Base-by-base conservation (phyloP, 2,888 invertebrate species). In the Apamea sordens region DNA sequence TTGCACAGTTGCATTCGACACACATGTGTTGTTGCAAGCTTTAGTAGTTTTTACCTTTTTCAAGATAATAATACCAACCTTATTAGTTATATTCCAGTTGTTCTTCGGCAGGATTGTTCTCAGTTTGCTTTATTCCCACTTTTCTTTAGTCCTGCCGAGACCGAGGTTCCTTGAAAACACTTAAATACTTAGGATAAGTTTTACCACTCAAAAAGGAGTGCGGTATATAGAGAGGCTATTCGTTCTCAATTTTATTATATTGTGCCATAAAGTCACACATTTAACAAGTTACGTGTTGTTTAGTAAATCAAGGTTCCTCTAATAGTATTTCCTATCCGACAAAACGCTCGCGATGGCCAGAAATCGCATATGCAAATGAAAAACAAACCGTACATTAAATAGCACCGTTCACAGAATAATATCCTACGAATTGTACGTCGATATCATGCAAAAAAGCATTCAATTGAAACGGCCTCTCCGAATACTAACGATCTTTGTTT, bases 1-100 rank as follows among this genome's bases (percentile, higher is more conserved):
- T 89, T 87, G 89, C 84, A 87, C 80, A 88, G 89, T 89, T 89
- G 89, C 87, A 90, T 89, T 88, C 85, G 86, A 86, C 84, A 87
- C 86, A 87, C 85, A 82, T 87, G 81, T 87, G 81, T 68, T 82
- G 73, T 80, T 63, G 80, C 81, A 73, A 80, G 71, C 73, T 76
- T 80, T 70, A 68, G 32, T 69, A 50, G 72, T 76, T 76, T 85
- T 79, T 80, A 59, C 59, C 73, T 64, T 32, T 47, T 77, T 76
- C 47, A 50, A 70, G n/a, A 50, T 67, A 47, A 28, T 80, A 56
- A 36, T 56, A 73, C 2, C 28, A 67, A 28, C 11, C 11, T 67
- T 73, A 83, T 36, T 75, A 73, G 11, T 65, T 73, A 47, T 41
- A 18, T 73, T 44, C 24, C 61, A 32, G 18, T 18, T n/a, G 24